Evolutionary conservation across 1,140 invertebrate species (phyloP).

Genomic region (Pseudomyrmex cubaensis): DNA sequence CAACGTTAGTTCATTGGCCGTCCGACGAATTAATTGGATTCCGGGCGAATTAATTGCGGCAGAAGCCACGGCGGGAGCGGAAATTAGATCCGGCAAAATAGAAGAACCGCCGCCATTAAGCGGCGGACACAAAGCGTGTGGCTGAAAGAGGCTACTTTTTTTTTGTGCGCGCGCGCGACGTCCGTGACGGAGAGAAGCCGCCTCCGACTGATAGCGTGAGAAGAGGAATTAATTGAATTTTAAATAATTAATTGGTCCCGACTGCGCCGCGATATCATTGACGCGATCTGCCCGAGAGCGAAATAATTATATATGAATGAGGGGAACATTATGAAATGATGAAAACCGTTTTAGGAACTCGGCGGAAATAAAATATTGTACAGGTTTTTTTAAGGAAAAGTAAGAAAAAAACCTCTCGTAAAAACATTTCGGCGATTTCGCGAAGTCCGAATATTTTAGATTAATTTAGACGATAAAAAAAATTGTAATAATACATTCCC

Average conservation of each 20-base stretch:
- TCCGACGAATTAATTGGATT: slow-evolving; percentile 68
- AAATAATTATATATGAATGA: slow-evolving; percentile 50
- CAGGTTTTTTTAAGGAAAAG: not conserved
- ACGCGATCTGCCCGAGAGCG: slow-evolving; percentile 9
- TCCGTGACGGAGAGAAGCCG: slow-evolving; percentile 46
- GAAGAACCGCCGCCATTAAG: slow-evolving; percentile 54
- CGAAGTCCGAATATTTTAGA: too few relatives aligned
- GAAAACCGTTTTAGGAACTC: not conserved
- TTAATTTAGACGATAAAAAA: too few relatives aligned
- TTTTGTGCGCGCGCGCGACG: not conserved
- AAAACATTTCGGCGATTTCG: not conserved
- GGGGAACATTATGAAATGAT: slow-evolving; percentile 15
- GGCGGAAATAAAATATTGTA: slow-evolving; percentile 1
- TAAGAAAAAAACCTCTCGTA: not conserved
- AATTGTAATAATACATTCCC: too few relatives aligned
- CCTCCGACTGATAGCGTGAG: slow-evolving; percentile 34
- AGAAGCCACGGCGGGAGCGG: slow-evolving; percentile 71
- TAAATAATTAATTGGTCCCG: slow-evolving; percentile 54
- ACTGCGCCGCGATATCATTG: slow-evolving; percentile 26
- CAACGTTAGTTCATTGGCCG: slow-evolving; percentile 79
- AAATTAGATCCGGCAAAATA: slow-evolving; percentile 67
- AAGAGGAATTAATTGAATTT: slow-evolving; percentile 60
- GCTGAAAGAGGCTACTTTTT: slow-evolving; percentile 48
- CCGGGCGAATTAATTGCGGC: slow-evolving; percentile 72
- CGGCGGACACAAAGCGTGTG: slow-evolving; percentile 69